phyloP scores from a whole-genome alignment of 2,113 vertebrate genomes.

The Ia io region DNA sequence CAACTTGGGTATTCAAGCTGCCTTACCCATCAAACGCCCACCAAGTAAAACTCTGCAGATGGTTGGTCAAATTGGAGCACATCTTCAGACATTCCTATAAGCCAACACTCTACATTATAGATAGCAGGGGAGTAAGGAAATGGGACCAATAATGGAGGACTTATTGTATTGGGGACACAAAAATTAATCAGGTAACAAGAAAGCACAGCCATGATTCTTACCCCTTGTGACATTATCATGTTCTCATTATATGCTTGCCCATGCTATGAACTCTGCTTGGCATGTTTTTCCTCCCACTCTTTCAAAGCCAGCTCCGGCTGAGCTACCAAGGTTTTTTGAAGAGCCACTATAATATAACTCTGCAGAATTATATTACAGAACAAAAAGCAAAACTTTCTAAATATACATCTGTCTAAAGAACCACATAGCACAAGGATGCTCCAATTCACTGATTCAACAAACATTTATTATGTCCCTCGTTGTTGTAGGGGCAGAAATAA shows the following conservation, averaged over 20 bases:
- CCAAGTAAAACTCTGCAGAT: not conserved
- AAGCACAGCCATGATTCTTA: not conserved
- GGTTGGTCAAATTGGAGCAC: not conserved
- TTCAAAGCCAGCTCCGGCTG: not conserved
- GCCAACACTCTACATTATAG: not conserved
- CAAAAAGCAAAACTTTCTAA: not conserved
- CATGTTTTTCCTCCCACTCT: not conserved
- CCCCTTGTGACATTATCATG: not conserved
- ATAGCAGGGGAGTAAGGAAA: not conserved
- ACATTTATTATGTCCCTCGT: not conserved
- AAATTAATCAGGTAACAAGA: not conserved
- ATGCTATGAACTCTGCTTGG: not conserved
- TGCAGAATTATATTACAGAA: not conserved
- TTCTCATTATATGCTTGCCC: not conserved
- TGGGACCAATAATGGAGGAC: not conserved
- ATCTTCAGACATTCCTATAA: not conserved
- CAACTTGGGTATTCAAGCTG: not conserved
- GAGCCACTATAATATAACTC: not conserved
- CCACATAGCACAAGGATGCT: not conserved
- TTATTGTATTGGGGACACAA: not conserved
- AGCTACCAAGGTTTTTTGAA: not conserved
- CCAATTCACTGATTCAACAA: not conserved
- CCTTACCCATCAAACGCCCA: not conserved
- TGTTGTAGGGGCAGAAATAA: not conserved
- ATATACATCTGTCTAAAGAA: not conserved